phyloP scores from a whole-genome alignment of 2,797 vertebrate species.

The Paedocypris micromegethes region DNA sequence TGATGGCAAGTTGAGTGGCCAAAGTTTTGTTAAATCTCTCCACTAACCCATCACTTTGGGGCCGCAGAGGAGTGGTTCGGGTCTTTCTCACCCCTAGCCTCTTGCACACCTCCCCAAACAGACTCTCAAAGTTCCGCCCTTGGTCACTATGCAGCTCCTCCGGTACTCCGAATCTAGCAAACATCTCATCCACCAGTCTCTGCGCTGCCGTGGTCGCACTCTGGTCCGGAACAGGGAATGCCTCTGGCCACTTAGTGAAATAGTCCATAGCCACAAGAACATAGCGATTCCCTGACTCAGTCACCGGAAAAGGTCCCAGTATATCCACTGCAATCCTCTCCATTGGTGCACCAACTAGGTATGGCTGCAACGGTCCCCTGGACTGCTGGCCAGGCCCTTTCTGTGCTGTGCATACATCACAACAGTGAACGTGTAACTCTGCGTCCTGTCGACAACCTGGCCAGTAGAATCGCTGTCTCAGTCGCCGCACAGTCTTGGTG shows the following conservation, averaged over 20 bases:
- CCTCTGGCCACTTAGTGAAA: conserved; percentile 41
- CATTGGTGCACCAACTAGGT: conserved; percentile 8
- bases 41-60: conserved; percentile 11
- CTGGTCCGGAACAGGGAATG: conserved; percentile 30
- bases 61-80: conserved; percentile 3
- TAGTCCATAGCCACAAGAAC: conserved; percentile 36
- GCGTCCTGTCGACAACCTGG: conserved; percentile 5
- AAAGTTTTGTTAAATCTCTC: background rate
- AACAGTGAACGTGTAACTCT: conserved; percentile 15
- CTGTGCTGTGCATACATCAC: conserved; percentile 21
- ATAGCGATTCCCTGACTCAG: conserved; percentile 25
- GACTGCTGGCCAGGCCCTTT: conserved; percentile 7
- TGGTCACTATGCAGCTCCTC: conserved; percentile 25
- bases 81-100: background rate
- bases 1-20: conserved; percentile 9
- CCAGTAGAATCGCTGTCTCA: conserved; percentile 28
- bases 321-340: conserved; percentile 29
- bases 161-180: too few species aligned
- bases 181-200: too few species aligned
- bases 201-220: background rate
- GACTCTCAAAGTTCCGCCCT: conserved; percentile 22
- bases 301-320: conserved; percentile 22
- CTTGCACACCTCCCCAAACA: conserved; percentile 2
- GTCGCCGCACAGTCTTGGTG: conserved; percentile 10
- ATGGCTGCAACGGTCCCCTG: background rate